These are phyloP conservation scores for Myotis myotis DNA, from an alignment of 2,797 vertebrate genomes.

Conservation along the genomic window DNA sequence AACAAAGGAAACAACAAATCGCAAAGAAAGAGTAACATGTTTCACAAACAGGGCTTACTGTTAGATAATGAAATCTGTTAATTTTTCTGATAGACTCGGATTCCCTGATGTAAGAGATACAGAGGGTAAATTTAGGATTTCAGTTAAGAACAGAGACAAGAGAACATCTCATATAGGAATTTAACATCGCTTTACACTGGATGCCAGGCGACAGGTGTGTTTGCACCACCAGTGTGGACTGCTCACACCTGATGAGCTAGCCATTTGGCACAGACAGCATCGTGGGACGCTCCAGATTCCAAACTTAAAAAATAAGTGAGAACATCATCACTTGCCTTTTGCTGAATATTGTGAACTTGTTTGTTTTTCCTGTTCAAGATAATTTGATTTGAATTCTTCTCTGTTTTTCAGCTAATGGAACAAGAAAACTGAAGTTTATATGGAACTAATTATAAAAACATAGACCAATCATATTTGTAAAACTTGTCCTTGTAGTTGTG, in stretches of 20 bases:
- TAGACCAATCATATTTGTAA: background rate
- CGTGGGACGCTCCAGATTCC: background rate
- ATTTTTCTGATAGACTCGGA: slow-evolving; percentile 88
- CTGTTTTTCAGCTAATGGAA: background rate
- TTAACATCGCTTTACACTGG: slow-evolving; percentile 91
- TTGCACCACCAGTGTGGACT: slow-evolving; percentile 90
- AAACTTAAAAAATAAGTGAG: background rate
- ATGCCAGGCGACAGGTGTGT: slow-evolving; percentile 89
- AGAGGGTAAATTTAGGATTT: slow-evolving; percentile 89
- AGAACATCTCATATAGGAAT: slow-evolving; percentile 91
- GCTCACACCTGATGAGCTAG: slow-evolving; percentile 88
- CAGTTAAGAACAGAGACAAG: slow-evolving; percentile 89
- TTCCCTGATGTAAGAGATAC: slow-evolving; percentile 91
- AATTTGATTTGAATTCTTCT: background rate
- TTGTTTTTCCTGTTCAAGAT: background rate
- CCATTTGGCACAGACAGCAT: slow-evolving; percentile 82
- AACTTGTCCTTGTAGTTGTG: background rate
- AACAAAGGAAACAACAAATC: slow-evolving; percentile 87
- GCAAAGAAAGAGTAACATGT: slow-evolving; percentile 90
- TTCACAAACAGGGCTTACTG: slow-evolving; percentile 91
- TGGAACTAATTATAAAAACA: background rate
- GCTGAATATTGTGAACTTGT: background rate
- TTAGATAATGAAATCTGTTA: slow-evolving; percentile 92
- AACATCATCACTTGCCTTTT: background rate
- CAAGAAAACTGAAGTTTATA: background rate